A percentile compares a stretch with the other conserved stretches of the same genome.
Evolutionary conservation across 2,797 vertebrate species (phyloP).

Genomic region (Trichosurus vulpecula): DNA sequence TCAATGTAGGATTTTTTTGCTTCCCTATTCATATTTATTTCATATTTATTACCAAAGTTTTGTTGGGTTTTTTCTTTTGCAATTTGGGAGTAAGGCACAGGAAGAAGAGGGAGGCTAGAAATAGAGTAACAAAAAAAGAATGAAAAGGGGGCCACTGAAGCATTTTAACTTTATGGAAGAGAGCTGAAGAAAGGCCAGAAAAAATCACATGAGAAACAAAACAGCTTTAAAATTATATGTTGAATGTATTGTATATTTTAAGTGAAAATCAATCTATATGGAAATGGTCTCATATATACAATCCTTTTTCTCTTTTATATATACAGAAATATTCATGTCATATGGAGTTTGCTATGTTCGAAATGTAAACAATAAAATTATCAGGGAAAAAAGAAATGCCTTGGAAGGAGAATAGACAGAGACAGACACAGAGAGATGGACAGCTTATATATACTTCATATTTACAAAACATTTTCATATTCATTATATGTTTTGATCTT

Average conservation of each 20-base stretch:
- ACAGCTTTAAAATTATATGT: background rate
- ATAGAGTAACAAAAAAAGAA: background rate
- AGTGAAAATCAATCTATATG: background rate
- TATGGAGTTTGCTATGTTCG: background rate
- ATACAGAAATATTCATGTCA: background rate
- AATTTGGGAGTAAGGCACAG: background rate
- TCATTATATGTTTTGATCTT: background rate
- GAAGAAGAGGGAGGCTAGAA: background rate
- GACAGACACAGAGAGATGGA: background rate
- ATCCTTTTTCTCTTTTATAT: background rate
- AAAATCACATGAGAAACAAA: background rate
- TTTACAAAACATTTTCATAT: background rate
- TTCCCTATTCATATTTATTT: background rate
- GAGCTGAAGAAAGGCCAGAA: background rate
- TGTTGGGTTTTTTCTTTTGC: background rate
- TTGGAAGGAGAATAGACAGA: background rate
- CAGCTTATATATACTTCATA: background rate
- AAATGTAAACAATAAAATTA: background rate
- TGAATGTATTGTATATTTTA: background rate
- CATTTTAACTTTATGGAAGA: background rate
- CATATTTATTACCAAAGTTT: background rate
- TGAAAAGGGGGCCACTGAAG: background rate
- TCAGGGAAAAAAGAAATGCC: background rate
- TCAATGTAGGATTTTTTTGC: background rate
- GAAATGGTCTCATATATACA: too few relatives aligned